Percentiles rank a stretch among this genome's conserved stretches.
phyloP scores from a whole-genome alignment of 2,113 vertebrate genomes.

The Cryptoleucopteryx plumbea region DNA sequence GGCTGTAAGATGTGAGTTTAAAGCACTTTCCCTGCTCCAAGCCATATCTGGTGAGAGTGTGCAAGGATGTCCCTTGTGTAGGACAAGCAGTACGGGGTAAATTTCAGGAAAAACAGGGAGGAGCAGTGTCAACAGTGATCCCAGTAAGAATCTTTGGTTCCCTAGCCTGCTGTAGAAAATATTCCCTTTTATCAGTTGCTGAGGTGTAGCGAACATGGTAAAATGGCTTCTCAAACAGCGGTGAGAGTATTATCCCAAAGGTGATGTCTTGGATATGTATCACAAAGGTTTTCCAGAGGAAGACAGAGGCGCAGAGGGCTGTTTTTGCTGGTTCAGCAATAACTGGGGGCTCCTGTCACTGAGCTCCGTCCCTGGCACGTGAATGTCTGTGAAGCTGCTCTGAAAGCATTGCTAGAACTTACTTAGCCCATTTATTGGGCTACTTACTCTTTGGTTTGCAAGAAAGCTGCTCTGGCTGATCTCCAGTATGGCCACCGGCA shows the following conservation, averaged over 20 bases:
- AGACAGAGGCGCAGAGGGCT: neutral
- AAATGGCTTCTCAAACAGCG: neutral
- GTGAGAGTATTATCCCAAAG: neutral
- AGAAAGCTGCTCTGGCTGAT: neutral
- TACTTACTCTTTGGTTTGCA: neutral
- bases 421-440: neutral
- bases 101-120: neutral
- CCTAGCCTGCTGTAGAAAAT: neutral
- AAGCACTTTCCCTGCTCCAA: neutral
- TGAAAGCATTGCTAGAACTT: neutral
- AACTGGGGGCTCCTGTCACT: neutral
- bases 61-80: neutral
- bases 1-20: neutral
- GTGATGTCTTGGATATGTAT: accelerated
- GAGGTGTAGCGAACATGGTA: accelerated
- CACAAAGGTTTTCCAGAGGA: neutral
- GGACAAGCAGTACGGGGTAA: neutral
- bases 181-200: too few species aligned
- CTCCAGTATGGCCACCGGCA: neutral
- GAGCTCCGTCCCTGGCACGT: accelerated
- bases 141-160: neutral
- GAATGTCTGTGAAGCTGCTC: neutral
- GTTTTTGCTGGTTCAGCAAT: neutral
- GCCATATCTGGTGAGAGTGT: neutral
- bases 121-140: neutral